phyloP scores from a whole-genome alignment of 2,113 vertebrate species.

The Eulacestoma nigropectus region DNA sequence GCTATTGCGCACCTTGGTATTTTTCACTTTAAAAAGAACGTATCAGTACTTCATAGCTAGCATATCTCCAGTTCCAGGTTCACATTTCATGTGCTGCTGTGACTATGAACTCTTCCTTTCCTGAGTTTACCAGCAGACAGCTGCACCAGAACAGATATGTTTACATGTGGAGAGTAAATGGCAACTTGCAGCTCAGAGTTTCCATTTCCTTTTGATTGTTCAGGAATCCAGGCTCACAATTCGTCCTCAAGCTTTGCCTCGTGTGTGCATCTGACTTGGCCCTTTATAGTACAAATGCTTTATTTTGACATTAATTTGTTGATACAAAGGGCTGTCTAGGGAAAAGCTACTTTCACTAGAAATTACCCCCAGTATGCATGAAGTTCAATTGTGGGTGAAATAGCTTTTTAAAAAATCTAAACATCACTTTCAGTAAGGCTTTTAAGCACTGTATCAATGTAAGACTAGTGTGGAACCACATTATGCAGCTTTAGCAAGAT shows the following conservation, averaged over 20 bases:
- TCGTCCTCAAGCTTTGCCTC: neutral
- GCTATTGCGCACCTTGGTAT: neutral
- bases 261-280: neutral
- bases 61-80: conserved; percentile 41
- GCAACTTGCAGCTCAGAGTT: conserved; percentile 44
- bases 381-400: conserved; percentile 22
- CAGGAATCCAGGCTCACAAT: neutral
- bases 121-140: conserved; percentile 59
- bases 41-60: conserved; percentile 14
- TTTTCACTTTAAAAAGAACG: conserved; percentile 28
- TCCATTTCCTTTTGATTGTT: conserved; percentile 66
- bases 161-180: conserved; percentile 54
- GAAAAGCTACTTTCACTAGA: conserved; percentile 23
- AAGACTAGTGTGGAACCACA: neutral
- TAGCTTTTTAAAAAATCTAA: neutral
- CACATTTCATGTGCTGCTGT: conserved; percentile 48
- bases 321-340: neutral
- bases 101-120: conserved; percentile 64
- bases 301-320: conserved; percentile 36
- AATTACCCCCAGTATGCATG: neutral
- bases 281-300: neutral
- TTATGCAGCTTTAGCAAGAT: neutral
- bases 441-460: neutral
- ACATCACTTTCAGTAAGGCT: neutral
- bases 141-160: conserved; percentile 52